Base-by-base conservation (phyloP, 2,113 vertebrate species). In the Muscicapa adusta region DNA sequence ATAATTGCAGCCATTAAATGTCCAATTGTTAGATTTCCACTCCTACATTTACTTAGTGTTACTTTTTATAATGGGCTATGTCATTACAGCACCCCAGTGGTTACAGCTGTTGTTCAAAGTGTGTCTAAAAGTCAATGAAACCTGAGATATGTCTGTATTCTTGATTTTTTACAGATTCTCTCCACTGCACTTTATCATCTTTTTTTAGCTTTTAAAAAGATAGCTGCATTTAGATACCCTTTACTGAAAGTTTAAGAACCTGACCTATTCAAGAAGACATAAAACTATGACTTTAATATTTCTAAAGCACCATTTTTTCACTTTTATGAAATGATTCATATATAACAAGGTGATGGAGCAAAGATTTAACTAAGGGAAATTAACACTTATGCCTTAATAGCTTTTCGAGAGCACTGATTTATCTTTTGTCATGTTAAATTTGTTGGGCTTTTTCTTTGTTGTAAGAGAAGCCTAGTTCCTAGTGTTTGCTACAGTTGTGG, bases 1-100 rank as follows among this genome's bases (percentile, higher is more conserved):
- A 97, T 98, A 99, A 98, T 98, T 98, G 98, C 98, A 98, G 98
- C 97, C 96, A 98, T 98, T 98, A 98, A 98, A 97, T 42, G 98
- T 98, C 98, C 97, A 98, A 98, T 98, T 98, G 97, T 98, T 98
- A 98, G 96, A 97, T 98, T 98, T 98, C 97, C 94, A 97, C 98
- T 98, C 97, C 97, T 98, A 97, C 97, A 63, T 98, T 98, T 98
- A 97, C 96, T 98, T 95, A 94, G 97, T 97, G 97, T 97, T 98
- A 96, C 97, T 96, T 97, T 98, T 97, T 97, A 98, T 98, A 98
- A 98, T 97, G 95, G 98, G 97, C 96, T 96, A 93, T 96, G 97
- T 97, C 97, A 97, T 98, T 98, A 98, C 91, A 94, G 97, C 93
- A 97, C 97, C 98, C 97, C 95, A 96, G 97, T 97, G 97, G 96